Evolutionary conservation across 2,888 invertebrate genomes (phyloP), one percentile per base, ranked within the genome.

Genomic region (Tubulanus polymorphus): DNA sequence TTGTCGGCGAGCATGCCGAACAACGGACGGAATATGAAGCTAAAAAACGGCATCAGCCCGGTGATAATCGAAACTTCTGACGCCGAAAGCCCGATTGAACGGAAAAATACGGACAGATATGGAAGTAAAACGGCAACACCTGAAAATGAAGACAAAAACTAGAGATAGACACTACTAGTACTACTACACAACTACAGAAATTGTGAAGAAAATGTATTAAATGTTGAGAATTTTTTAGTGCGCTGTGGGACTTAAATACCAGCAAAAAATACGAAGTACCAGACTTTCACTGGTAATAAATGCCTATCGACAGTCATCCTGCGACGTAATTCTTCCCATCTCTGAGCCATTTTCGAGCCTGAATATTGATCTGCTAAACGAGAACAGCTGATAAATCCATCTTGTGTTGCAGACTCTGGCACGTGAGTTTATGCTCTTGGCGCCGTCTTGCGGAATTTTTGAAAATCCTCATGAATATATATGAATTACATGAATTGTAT

Each of bases 51-150:
- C 26, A 90, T 87, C 53, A 90, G 83, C 45, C 88, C 86, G 54
- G 89, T 90, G 67, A 93, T 86, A 55, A 88, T 83, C 23, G 89
- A 85, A 30, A 87, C 85, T 77, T 93, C 90, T 52, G 85, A 84
- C 60, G 85, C 81, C 52, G 87, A 86, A 63, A 93, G 78, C 1
- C 91, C 92, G 61, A 87, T 82, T 57, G 84, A 81, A 61, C 84
- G 80, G 87, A 90, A 88, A 79, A 89, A 90, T 56, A 88, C 82
- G 20, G 89, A 86, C 60, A 93, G 85, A 79, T 90, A 88, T 6
- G 92, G 88, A 70, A 89, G 86, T 61, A 93, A 83, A 67, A 89
- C 88, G 63, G 91, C 90, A 69, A 92, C 81, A 65, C 88, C 92
- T 92, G 79, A 28, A 83, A 83, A n/a, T n/a, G n/a, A n/a, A 12